phyloP scores from a whole-genome alignment of 2,113 vertebrate genomes.

The Vireo altiloquus region DNA sequence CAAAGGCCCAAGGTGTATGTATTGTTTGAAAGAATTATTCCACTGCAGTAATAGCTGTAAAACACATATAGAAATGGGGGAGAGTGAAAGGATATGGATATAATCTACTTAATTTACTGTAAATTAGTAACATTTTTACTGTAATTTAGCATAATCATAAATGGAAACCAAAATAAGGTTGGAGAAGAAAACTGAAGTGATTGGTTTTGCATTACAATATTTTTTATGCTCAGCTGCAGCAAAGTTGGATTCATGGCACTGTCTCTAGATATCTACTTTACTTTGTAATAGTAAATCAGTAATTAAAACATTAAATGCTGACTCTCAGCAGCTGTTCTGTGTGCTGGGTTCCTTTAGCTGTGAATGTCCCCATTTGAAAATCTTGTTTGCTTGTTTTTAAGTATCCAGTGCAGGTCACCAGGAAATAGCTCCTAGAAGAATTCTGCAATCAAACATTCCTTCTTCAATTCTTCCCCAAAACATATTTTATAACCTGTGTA shows the following conservation, averaged over 20 bases:
- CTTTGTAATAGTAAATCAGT: neutral
- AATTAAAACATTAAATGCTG: neutral
- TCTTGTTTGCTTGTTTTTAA: neutral
- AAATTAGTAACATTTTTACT: neutral
- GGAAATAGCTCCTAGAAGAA: neutral
- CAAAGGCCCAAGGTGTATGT: neutral
- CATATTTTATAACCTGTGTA: neutral
- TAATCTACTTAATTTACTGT: neutral
- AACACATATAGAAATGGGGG: neutral
- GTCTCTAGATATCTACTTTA: neutral
- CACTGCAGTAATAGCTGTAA: neutral
- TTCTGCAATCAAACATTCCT: neutral
- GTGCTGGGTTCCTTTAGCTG: neutral
- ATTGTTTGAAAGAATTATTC: neutral
- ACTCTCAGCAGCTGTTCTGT: neutral
- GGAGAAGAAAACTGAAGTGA: neutral
- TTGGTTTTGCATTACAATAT: neutral
- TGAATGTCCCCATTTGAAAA: neutral
- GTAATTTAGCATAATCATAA: neutral
- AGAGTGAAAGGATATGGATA: neutral
- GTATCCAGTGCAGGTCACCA: neutral
- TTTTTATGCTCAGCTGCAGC: neutral
- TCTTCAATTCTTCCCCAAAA: neutral
- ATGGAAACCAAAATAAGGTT: neutral
- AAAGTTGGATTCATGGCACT: neutral